Evolutionary conservation across 2,113 vertebrate species (phyloP), one percentile per base, ranked within the genome.

Genomic region (Shinisaurus crocodilurus): DNA sequence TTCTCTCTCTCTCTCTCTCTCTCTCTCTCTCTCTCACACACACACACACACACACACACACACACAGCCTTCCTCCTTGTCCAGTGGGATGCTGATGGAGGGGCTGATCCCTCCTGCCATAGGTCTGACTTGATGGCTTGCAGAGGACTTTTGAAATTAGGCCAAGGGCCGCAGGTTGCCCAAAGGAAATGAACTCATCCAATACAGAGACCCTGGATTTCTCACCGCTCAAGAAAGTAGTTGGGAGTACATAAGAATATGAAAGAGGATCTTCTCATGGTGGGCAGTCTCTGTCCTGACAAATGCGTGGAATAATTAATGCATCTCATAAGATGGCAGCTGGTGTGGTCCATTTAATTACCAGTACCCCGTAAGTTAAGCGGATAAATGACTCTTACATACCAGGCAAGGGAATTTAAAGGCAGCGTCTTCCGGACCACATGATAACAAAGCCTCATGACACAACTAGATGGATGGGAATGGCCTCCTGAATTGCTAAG

Each of bases 381-480:
- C 65, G 79, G 75, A 88, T 85, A 88, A 91, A 74, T 63, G 85
- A 32, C 90, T 92, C 86, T 1, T 16, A 84, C 91, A 27, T 80
- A 1, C 1, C 5, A 0, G 25, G 5, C 75, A 8, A 57, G 83
- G 12, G 75, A 90, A 93, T 95, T 85, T 87, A 92, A 94, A 82
- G 70, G 82, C 89, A 69, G 87, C 83, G 83, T 80, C 83, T 77
- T 75, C 87, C 89, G 82, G 82, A 80, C 34, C 40, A 0, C 87
- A 54, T 20, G 89, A 92, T 87, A 60, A 87, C 85, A 57, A 94
- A 90, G 77, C 74, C 57, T 34, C 0, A 15, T 93, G 94, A 70
- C 92, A 74, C 92, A 93, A 8, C 0, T 40, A 88, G 79, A 93
- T 93, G 82, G 91, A 95, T 94, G 89, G 1, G 91, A 84, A 87